A percentile compares a stretch with the other conserved stretches of the same genome.
Conservation (phyloP, 2,797 vertebrate genomes). For the Sciurus carolinensis region DNA sequence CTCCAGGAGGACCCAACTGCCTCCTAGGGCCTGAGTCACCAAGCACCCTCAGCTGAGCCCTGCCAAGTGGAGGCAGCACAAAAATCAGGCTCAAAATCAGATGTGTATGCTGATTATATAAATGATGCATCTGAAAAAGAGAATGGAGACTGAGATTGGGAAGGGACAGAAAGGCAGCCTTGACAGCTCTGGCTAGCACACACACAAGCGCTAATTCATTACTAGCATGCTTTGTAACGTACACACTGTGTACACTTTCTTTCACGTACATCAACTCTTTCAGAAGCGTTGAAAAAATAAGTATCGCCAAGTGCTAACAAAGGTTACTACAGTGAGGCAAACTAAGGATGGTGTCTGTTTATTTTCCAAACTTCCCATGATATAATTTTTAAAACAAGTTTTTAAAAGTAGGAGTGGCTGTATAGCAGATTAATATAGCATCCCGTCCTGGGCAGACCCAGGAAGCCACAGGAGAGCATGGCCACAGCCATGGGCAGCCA, state of each 20-base stretch:
- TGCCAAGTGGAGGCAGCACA: not conserved
- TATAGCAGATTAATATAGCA: not conserved
- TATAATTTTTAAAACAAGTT: not conserved
- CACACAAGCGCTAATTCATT: not conserved
- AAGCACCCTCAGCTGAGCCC: not conserved
- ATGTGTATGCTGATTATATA: not conserved
- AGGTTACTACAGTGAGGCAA: not conserved
- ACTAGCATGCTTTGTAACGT: not conserved
- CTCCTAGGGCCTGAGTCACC: not conserved
- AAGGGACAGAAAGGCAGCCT: not conserved
- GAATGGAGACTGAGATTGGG: not conserved
- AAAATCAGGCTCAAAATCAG: not conserved
- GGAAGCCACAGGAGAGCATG: rapidly evolving
- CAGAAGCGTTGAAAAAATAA: not conserved
- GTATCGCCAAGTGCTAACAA: not conserved
- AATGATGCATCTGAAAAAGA: not conserved
- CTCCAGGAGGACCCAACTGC: not conserved
- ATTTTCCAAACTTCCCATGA: not conserved
- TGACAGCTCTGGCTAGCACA: not conserved
- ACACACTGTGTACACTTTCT: not conserved
- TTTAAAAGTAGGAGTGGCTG: not conserved
- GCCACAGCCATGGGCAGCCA: not conserved
- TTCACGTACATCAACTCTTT: not conserved
- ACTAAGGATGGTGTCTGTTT: not conserved
- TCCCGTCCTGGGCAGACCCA: not conserved